Evolutionary conservation across 2,888 invertebrate species (phyloP).

Genomic region (Mermis nigrescens): DNA sequence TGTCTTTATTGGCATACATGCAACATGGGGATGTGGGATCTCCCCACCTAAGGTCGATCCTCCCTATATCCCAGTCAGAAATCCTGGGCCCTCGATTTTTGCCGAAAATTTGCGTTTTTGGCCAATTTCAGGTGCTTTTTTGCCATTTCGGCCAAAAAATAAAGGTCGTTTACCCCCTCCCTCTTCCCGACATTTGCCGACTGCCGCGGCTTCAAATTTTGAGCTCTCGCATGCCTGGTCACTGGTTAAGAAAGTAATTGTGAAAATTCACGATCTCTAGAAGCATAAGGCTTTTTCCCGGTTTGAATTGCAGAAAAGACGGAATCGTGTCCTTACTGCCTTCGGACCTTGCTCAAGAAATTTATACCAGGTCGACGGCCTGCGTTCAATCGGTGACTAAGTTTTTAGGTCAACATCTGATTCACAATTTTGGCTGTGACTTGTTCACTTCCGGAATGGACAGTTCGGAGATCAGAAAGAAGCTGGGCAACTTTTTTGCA

Average conservation of each 20-base stretch:
- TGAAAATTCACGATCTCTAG: not conserved
- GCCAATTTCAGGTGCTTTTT: too few species aligned
- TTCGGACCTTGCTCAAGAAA: conserved; percentile 24
- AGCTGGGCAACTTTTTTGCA: conserved; percentile 25
- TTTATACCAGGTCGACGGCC: conserved; percentile 24
- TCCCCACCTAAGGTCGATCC: too few species aligned
- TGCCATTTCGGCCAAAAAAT: too few species aligned
- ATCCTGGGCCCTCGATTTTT: too few species aligned
- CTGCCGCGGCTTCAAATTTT: not conserved
- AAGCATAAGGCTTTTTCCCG: not conserved
- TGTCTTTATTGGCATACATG: too few species aligned
- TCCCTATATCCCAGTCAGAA: too few species aligned
- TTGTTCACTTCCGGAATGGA: conserved; percentile 31
- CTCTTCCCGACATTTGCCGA: too few species aligned
- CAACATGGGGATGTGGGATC: too few species aligned
- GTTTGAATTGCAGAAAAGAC: conserved; percentile 17
- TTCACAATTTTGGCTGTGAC: conserved; percentile 33
- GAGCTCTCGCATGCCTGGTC: not conserved
- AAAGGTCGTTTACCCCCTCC: too few species aligned
- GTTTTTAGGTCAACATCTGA: conserved; percentile 32
- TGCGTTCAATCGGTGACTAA: conserved; percentile 27
- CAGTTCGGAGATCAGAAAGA: conserved; percentile 16
- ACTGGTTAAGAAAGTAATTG: not conserved
- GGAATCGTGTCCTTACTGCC: conserved; percentile 24
- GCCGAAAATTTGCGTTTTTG: too few species aligned